Percentiles rank a stretch among this genome's conserved stretches.
These are phyloP conservation scores for Drosophila prostipennis DNA, from an alignment of 2,888 invertebrate species.

Conservation along the genomic window DNA sequence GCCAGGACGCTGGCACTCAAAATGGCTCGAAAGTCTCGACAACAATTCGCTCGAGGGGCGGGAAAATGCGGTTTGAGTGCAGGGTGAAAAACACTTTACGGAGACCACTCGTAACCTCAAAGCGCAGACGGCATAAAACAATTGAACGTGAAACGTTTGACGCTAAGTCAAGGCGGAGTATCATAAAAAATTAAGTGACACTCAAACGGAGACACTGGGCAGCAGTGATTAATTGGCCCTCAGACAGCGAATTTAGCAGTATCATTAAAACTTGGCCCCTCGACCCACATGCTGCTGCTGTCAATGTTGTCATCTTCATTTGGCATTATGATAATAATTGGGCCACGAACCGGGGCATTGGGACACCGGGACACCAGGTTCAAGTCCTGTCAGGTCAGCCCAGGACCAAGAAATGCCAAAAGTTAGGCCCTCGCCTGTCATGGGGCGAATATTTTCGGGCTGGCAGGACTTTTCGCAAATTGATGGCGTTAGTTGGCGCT, in stretches of 20 bases:
- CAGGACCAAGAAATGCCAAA: constrained; percentile 45
- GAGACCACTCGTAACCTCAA: constrained; percentile 50
- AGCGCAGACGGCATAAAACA: constrained; percentile 71
- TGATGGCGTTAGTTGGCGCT: constrained; percentile 68
- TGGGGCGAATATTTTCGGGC: constrained; percentile 5
- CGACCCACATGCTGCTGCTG: constrained; percentile 42
- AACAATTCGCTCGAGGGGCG: constrained; percentile 39
- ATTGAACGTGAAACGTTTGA: constrained; percentile 64
- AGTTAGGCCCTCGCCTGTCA: constrained; percentile 50
- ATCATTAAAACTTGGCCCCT: constrained; percentile 67
- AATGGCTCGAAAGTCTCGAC: constrained; percentile 50
- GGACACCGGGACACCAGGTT: constrained; percentile 1
- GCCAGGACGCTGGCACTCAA: constrained; percentile 48
- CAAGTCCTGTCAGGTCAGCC: constrained; percentile 52
- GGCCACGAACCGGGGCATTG: constrained; percentile 40
- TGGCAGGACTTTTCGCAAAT: constrained; percentile 47
- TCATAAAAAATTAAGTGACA: constrained; percentile 74
- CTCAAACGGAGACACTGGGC: constrained; percentile 46
- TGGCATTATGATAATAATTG: constrained; percentile 76
- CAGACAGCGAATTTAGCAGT: constrained; percentile 58
- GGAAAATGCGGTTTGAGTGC: not conserved
- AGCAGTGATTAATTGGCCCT: constrained; percentile 74
- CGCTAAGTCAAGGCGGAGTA: constrained; percentile 35
- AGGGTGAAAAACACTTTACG: constrained; percentile 40
- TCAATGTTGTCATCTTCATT: constrained; percentile 73